phyloP scores from a whole-genome alignment of 2,113 vertebrate genomes.

The Lipotes vexillifer region DNA sequence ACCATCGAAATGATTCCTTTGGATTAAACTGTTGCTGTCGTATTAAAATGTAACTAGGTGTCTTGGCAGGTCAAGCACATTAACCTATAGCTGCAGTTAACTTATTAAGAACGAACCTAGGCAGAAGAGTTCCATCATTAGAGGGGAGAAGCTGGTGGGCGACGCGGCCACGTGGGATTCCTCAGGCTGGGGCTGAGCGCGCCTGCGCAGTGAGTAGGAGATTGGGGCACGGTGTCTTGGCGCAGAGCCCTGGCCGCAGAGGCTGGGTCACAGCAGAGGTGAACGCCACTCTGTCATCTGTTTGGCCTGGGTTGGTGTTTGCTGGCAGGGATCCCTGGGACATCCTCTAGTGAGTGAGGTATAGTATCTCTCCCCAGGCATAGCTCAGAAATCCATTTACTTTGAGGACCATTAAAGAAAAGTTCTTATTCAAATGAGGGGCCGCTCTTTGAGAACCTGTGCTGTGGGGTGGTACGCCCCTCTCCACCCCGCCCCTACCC shows the following conservation, averaged over 20 bases:
- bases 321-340: background rate
- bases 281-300: background rate
- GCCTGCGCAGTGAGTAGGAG: accelerated
- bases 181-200: background rate
- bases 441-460: background rate
- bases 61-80: background rate
- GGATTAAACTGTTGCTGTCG: background rate
- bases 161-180: too few relatives aligned
- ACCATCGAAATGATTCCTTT: background rate
- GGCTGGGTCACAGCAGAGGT: background rate
- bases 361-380: background rate
- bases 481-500: background rate
- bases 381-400: background rate
- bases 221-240: accelerated
- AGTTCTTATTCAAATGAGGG: background rate
- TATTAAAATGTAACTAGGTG: background rate
- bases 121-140: background rate
- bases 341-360: background rate
- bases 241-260: background rate
- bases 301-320: background rate
- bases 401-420: background rate
- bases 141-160: background rate
- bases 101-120: background rate
- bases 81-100: background rate
- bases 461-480: background rate